Conservation (phyloP, 1,140 invertebrate genomes). For the Philaenus spumarius region DNA sequence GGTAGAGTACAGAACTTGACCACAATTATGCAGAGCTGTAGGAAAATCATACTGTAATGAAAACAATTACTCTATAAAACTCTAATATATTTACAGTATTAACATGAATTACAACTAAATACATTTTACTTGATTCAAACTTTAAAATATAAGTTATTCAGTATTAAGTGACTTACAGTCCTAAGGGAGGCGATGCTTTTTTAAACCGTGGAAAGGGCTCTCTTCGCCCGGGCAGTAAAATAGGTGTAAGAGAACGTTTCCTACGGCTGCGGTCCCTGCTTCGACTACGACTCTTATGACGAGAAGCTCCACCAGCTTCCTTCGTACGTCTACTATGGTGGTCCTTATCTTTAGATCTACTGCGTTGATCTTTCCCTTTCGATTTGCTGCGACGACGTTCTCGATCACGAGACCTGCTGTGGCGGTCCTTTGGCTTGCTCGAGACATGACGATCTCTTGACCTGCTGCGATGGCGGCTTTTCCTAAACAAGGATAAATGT, state of each 20-base stretch:
- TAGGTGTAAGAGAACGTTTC: slow-evolving; percentile 44
- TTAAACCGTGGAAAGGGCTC: slow-evolving; percentile 41
- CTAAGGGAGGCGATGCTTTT: slow-evolving; percentile 41
- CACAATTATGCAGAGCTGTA: too few relatives aligned
- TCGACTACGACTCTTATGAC: slow-evolving; percentile 23
- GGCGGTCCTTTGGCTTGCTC: slow-evolving; percentile 27
- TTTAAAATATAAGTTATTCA: neutral
- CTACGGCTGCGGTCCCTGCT: slow-evolving; percentile 29
- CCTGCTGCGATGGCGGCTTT: slow-evolving; percentile 12
- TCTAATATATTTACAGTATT: neutral
- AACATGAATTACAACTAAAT: neutral
- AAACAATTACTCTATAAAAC: neutral
- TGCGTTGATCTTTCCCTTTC: slow-evolving; percentile 18
- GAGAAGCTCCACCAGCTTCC: slow-evolving; percentile 34
- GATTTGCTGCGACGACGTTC: slow-evolving; percentile 28
- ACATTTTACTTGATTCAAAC: neutral
- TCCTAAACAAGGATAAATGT: neutral
- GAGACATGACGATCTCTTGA: slow-evolving; percentile 39
- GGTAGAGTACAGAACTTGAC: too few relatives aligned
- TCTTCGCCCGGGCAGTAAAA: slow-evolving; percentile 38
- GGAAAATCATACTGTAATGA: too few relatives aligned
- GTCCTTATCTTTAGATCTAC: slow-evolving; percentile 27
- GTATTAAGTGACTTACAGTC: slow-evolving; percentile 41
- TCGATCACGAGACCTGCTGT: slow-evolving; percentile 42
- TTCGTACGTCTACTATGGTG: slow-evolving; percentile 35